Conservation (phyloP, 2,888 invertebrate species). For the Aphodius sticticus region DNA sequence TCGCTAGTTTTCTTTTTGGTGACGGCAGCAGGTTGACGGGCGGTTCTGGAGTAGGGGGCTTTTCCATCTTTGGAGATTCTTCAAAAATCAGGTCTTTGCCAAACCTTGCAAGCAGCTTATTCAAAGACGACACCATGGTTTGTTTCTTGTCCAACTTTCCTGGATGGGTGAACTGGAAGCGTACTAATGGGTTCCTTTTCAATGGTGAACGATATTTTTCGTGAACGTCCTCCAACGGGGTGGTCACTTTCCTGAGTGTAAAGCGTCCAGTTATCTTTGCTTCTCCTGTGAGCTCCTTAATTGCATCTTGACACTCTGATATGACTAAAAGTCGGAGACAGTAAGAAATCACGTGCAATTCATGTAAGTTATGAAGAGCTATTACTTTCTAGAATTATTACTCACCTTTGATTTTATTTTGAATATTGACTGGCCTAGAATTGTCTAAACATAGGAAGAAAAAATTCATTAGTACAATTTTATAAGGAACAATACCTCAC, state of each 20-base stretch:
- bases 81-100: constrained; percentile 33
- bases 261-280: constrained; percentile 51
- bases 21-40: constrained; percentile 20
- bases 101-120: constrained; percentile 39
- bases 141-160: constrained; percentile 40
- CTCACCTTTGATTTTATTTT: constrained; percentile 60
- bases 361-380: not conserved
- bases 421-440: constrained; percentile 51
- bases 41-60: constrained; percentile 16
- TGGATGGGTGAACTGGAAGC: constrained; percentile 46
- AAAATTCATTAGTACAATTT: constrained; percentile 38
- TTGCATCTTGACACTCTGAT: constrained; percentile 58
- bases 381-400: constrained; percentile 33
- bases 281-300: constrained; percentile 51
- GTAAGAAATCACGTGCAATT: not conserved
- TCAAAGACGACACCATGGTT: constrained; percentile 37
- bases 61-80: constrained; percentile 4
- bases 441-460: constrained; percentile 49
- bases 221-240: constrained; percentile 33
- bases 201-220: constrained; percentile 47
- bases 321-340: constrained; percentile 54
- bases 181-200: constrained; percentile 45
- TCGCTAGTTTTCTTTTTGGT: constrained; percentile 13
- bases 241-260: constrained; percentile 44
- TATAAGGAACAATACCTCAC: not conserved